Percentiles rank a stretch among this genome's conserved stretches.
phyloP scores from a whole-genome alignment of 92 coral and sea anemone genomes.

The Diadumene lineata region DNA sequence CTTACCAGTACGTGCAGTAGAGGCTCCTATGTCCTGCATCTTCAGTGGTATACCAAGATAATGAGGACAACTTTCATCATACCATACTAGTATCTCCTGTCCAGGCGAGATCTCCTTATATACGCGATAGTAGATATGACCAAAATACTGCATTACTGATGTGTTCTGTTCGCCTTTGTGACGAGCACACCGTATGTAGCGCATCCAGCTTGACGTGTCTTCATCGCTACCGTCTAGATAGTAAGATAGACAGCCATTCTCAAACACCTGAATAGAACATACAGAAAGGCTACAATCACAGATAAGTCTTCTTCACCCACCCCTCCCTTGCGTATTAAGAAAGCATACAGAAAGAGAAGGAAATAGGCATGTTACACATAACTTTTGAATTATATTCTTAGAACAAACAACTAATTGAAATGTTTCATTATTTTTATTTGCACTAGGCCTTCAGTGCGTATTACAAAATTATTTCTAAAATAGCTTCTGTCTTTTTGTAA shows the following conservation, averaged over 20 bases:
- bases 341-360: no score
- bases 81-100: slow-evolving; percentile 90
- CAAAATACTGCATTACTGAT: slow-evolving; percentile 83
- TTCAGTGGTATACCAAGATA: slow-evolving; percentile 85
- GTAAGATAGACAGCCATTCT: slow-evolving; percentile 74
- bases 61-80: slow-evolving; percentile 84
- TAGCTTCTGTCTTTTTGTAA: no score
- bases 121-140: slow-evolving; percentile 90
- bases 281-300: background rate
- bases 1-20: slow-evolving; percentile 1
- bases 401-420: no score
- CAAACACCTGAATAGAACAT: slow-evolving; percentile 63
- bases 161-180: slow-evolving; percentile 86
- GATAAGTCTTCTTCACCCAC: no score
- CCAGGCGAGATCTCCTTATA: slow-evolving; percentile 79
- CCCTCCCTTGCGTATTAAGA: no score
- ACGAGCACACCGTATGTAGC: slow-evolving; percentile 94
- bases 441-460: no score
- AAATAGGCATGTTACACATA: no score
- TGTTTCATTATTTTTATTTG: no score
- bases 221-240: slow-evolving; percentile 90
- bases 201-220: slow-evolving; percentile 96
- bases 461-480: no score
- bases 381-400: no score
- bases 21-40: slow-evolving; percentile 26